Evolutionary conservation across 2,113 vertebrate genomes (phyloP), one percentile per base, ranked within the genome.

Genomic region (Lutjanus erythropterus): DNA sequence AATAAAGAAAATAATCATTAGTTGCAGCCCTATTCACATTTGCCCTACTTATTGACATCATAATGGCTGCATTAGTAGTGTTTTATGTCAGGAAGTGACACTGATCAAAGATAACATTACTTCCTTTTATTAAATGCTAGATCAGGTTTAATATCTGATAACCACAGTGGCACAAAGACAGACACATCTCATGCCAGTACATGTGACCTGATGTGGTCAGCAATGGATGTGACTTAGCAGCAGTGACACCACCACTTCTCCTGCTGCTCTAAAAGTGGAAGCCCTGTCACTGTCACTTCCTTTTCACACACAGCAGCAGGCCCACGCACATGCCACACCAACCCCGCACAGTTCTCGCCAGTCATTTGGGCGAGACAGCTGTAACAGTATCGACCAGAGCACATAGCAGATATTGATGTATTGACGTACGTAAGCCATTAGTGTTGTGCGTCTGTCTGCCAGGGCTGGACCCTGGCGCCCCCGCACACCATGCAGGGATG

Each of bases 391-490:
- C 1, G 65, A 25, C 65, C 35, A 5, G 12, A n/a, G 59, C 53
- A 31, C 60, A 10, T 7, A 35, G 50, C 31, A 12, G 6, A 44
- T 58, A 31, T 39, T 61, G 37, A 74, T 50, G 23, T 15, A 78
- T 29, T 77, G 76, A 82, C 71, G 52, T 56, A 27, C 5, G 2
- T 33, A 42, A 39, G 37, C n/a, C 55, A 72, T 77, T 76, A 61
- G 65, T n/a, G 23, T 53, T 46, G 41, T 49, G 23, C 0, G 14
- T 72, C 44, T 71, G 39, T 47, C 52, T 64, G 46, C 46, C 29
- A 41, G 52, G 35, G 55, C 47, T 2, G 7, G 47, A 55, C 37
- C 50, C 52, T n/a, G n/a, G 56, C 55, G 49, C n/a, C 52, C 46
- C 21, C n/a, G n/a, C 46, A 29, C 59, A 50, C 39, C 39, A 33